Conservation (phyloP, 2,113 vertebrate species). For the Myrmecobius fasciatus region DNA sequence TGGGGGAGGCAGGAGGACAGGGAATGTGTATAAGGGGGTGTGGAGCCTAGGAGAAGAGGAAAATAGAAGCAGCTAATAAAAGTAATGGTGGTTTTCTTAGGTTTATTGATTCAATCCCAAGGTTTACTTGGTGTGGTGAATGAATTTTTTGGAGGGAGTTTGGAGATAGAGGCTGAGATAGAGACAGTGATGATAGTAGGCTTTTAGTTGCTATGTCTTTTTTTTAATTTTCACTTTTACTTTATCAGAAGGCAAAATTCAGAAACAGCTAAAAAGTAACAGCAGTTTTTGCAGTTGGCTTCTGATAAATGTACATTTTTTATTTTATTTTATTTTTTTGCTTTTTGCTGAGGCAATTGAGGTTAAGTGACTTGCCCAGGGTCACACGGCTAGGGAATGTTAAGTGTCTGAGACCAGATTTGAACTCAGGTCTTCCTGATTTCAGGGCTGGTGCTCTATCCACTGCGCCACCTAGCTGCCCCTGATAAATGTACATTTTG, state of each 20-base stretch:
- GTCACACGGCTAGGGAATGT: no score
- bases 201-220: not conserved
- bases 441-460: no score
- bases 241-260: no score
- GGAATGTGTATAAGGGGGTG: not conserved
- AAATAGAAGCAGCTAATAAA: not conserved
- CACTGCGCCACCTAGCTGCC: no score
- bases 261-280: no score
- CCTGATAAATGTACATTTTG: not conserved
- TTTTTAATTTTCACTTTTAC: no score
- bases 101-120: not conserved
- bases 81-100: not conserved
- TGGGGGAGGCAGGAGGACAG: not conserved
- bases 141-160: not conserved
- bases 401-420: no score
- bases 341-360: no score
- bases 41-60: not conserved
- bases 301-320: not conserved
- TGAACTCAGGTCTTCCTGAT: no score
- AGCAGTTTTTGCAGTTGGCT: not conserved
- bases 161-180: not conserved
- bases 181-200: not conserved
- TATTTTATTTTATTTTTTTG: no score
- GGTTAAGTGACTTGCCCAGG: no score
- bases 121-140: not conserved